These are phyloP conservation scores for Tipula vernalis DNA, from an alignment of 2,888 invertebrate genomes.

Conservation along the genomic window DNA sequence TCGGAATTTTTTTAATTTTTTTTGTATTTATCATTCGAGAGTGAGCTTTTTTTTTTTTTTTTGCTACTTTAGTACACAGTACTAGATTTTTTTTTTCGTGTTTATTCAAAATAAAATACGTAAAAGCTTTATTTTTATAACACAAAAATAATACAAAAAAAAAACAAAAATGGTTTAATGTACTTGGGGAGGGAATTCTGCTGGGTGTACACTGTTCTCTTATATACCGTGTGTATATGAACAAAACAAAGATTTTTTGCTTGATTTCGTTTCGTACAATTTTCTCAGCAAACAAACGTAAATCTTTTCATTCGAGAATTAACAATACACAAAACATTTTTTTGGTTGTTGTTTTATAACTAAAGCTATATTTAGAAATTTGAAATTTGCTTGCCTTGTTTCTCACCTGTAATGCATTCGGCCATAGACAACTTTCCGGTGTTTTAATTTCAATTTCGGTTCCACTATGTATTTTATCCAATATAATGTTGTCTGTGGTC, in stretches of 20 bases:
- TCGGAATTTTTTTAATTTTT: background rate
- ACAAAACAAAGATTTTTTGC: background rate
- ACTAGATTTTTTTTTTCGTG: background rate
- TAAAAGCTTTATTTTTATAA: background rate
- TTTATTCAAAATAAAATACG: background rate
- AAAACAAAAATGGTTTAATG: background rate
- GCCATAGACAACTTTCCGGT: slow-evolving; percentile 46
- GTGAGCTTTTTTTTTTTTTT: background rate
- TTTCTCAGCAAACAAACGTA: background rate
- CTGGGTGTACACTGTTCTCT: background rate
- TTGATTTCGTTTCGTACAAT: background rate
- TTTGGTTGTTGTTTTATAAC: background rate
- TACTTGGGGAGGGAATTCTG: background rate
- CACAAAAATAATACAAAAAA: background rate
- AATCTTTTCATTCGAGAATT: background rate
- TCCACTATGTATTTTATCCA: slow-evolving; percentile 31
- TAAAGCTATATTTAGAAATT: background rate
- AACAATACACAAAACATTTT: background rate
- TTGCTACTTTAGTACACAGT: background rate
- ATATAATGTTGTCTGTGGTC: slow-evolving; percentile 28
- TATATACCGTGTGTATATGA: background rate
- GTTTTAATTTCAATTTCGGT: slow-evolving; percentile 48
- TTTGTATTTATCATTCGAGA: background rate
- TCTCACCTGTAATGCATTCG: slow-evolving; percentile 61
- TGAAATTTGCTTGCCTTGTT: background rate